Evolutionary conservation across 2,888 invertebrate genomes (phyloP).

Genomic region (Plebejus argus): DNA sequence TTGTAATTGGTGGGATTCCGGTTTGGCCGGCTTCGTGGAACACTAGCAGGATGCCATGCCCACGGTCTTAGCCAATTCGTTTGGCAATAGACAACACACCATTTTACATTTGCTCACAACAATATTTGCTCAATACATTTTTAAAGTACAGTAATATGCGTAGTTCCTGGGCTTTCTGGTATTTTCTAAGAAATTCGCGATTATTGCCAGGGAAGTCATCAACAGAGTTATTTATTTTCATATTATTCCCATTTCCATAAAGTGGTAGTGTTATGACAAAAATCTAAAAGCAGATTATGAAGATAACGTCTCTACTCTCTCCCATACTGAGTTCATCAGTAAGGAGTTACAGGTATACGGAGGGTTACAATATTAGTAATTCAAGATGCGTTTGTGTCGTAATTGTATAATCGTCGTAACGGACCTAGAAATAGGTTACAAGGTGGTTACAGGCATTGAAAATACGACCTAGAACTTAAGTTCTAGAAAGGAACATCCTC

Average conservation of each 20-base stretch:
- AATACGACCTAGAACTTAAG: neutral
- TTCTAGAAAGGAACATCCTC: constrained; percentile 19
- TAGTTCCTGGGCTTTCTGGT: too few relatives aligned
- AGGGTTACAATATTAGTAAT: too few relatives aligned
- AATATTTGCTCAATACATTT: neutral
- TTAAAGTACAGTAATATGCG: neutral
- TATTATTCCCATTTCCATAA: too few relatives aligned
- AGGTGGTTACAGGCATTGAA: neutral
- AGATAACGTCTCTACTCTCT: too few relatives aligned
- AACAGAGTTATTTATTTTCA: neutral
- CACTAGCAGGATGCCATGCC: constrained; percentile 22
- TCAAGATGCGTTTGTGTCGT: too few relatives aligned
- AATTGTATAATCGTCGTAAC: too few relatives aligned
- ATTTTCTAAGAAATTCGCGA: neutral
- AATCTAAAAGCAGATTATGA: too few relatives aligned
- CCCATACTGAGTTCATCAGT: too few relatives aligned
- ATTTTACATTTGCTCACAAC: neutral
- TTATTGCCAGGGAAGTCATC: neutral
- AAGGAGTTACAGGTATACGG: too few relatives aligned
- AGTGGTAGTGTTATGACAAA: too few relatives aligned
- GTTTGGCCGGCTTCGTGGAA: constrained; percentile 18
- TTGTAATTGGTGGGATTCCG: constrained; percentile 18
- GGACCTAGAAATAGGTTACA: neutral
- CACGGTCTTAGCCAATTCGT: constrained; percentile 11
- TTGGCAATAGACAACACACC: constrained; percentile 14